Evolutionary conservation across 2,797 vertebrate genomes (phyloP).

Genomic region (Eptatretus atami): DNA sequence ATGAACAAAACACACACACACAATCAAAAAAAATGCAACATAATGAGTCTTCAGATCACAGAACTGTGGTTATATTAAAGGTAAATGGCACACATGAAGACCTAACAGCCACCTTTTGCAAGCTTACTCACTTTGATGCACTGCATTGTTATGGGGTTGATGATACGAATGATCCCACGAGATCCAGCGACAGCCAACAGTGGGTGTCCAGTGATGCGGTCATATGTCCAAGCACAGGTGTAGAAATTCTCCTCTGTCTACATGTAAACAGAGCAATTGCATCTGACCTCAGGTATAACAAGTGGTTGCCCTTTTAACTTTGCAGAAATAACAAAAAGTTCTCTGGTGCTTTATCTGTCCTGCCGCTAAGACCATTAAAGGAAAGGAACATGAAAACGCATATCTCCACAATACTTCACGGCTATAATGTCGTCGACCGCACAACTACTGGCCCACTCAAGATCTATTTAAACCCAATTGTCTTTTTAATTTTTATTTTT

Average conservation of each 20-base stretch:
- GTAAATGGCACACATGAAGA: too few relatives aligned
- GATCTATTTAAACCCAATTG: too few relatives aligned
- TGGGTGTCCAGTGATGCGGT: slow-evolving; percentile 84
- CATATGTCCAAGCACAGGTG: slow-evolving; percentile 89
- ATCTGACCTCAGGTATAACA: slow-evolving; percentile 1
- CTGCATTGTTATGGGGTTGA: slow-evolving; percentile 97
- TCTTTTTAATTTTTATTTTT: too few relatives aligned
- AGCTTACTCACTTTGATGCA: slow-evolving; percentile 52
- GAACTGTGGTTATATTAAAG: too few relatives aligned
- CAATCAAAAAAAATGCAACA: too few relatives aligned
- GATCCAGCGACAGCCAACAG: slow-evolving; percentile 76
- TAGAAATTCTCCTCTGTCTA: slow-evolving; percentile 97
- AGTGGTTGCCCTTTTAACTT: not conserved
- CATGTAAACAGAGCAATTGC: slow-evolving; percentile 4
- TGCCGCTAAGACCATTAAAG: too few relatives aligned
- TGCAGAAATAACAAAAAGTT: too few relatives aligned
- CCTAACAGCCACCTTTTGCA: too few relatives aligned
- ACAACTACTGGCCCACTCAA: not conserved
- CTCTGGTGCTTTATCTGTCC: too few relatives aligned
- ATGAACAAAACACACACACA: too few relatives aligned
- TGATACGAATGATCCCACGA: slow-evolving; percentile 78
- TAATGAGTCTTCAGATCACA: too few relatives aligned
- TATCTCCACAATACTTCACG: slow-evolving; percentile 8
- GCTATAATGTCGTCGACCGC: not conserved
- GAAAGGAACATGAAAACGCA: not conserved